phyloP scores from a whole-genome alignment of 35 echinoderm and acorn worm genomes.

The Nesometra sesokonis region DNA sequence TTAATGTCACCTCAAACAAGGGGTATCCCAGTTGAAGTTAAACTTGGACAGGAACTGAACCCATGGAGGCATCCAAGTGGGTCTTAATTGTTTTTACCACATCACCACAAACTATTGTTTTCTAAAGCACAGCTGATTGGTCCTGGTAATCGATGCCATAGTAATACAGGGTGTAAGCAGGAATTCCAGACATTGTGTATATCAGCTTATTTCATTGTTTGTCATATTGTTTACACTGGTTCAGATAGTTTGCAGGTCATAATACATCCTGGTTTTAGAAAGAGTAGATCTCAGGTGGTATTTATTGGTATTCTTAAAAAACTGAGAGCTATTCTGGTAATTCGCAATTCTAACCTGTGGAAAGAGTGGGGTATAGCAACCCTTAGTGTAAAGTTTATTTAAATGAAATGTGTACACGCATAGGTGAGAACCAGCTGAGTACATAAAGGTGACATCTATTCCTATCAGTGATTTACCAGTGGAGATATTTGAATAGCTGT shows the following conservation, averaged over 20 bases:
- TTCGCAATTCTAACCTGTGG: background rate
- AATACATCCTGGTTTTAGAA: background rate
- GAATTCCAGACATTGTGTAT: background rate
- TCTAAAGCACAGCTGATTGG: background rate
- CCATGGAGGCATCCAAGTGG: background rate
- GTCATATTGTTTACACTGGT: background rate
- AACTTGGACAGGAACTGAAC: background rate
- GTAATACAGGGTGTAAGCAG: background rate
- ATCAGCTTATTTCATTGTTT: background rate
- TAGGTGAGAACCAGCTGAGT: background rate
- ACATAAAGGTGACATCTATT: no score
- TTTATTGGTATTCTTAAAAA: no score
- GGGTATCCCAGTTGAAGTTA: background rate
- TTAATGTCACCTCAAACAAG: background rate
- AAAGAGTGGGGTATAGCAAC: background rate
- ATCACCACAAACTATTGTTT: background rate
- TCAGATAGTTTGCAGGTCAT: background rate
- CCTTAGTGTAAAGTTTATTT: background rate
- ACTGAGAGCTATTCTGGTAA: no score
- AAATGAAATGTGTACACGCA: background rate
- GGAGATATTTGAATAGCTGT: no score
- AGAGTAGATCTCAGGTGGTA: background rate
- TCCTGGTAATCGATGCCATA: background rate
- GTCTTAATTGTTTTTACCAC: background rate
- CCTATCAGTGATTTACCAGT: no score